These are phyloP conservation scores for Sebastes vulpes DNA, from an alignment of 2,797 vertebrate genomes.

Conservation along the genomic window DNA sequence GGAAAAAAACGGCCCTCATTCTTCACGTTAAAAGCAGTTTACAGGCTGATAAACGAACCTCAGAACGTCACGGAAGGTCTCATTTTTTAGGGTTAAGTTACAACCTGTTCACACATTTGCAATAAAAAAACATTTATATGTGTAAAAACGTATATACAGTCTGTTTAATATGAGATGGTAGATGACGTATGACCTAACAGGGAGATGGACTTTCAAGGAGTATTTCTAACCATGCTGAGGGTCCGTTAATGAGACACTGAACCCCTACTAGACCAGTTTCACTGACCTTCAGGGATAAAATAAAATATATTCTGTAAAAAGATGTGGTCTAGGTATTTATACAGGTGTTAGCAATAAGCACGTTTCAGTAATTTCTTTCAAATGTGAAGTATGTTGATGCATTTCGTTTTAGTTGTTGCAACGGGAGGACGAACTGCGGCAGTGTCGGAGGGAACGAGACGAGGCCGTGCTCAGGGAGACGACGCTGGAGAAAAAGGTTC, in stretches of 20 bases:
- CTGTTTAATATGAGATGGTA: not conserved
- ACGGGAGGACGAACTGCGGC: constrained; percentile 89
- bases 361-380: not conserved
- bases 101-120: too few species aligned
- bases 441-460: constrained; percentile 89
- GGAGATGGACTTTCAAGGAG: not conserved
- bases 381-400: not conserved
- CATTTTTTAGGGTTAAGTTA: accelerated
- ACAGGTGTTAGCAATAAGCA: not conserved
- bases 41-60: accelerated
- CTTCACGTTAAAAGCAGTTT: too few species aligned
- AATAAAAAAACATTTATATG: too few species aligned
- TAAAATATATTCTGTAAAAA: not conserved
- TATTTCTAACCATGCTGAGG: not conserved
- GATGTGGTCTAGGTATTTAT: not conserved
- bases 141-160: too few species aligned
- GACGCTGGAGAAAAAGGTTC: constrained; percentile 88
- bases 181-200: not conserved
- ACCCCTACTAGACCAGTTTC: not conserved
- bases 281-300: not conserved
- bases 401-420: constrained; percentile 82
- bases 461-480: constrained; percentile 87
- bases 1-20: too few species aligned
- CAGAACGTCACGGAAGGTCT: too few species aligned
- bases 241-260: not conserved